Conservation (phyloP, 2,888 invertebrate species). For the Ernsta delagoae region DNA sequence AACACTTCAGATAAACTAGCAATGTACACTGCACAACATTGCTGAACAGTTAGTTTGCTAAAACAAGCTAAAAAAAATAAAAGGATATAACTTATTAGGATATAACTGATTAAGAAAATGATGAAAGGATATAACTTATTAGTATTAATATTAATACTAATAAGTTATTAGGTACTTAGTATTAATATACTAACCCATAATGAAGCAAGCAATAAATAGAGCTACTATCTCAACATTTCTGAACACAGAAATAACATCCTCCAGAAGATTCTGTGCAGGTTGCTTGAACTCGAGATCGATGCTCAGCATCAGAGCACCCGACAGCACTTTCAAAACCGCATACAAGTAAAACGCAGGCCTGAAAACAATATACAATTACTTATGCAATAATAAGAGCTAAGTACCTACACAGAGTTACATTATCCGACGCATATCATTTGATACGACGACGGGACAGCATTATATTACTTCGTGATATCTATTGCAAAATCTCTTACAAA, state of each 20-base stretch:
- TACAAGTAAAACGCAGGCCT: constrained; percentile 92
- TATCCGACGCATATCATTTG: constrained; percentile 14
- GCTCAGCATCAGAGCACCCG: constrained; percentile 88
- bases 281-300: constrained; percentile 91
- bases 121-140: too few relatives aligned
- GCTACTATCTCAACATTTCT: constrained; percentile 89
- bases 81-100: too few relatives aligned
- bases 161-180: too few relatives aligned
- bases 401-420: constrained; percentile 7
- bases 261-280: constrained; percentile 88
- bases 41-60: too few relatives aligned
- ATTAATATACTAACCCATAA: constrained; percentile 88
- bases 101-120: too few relatives aligned
- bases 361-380: constrained; percentile 49
- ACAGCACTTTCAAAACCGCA: constrained; percentile 87
- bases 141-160: too few relatives aligned
- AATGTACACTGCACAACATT: too few relatives aligned
- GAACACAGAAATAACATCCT: constrained; percentile 88
- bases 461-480: constrained; percentile 33
- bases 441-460: constrained; percentile 4
- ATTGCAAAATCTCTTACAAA: constrained; percentile 24
- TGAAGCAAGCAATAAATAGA: constrained; percentile 89
- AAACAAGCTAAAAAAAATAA: too few relatives aligned
- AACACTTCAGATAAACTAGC: too few relatives aligned
- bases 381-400: constrained; percentile 10